Base-by-base conservation (phyloP, 2,888 invertebrate genomes). In the Lasioglossum vierecki region DNA sequence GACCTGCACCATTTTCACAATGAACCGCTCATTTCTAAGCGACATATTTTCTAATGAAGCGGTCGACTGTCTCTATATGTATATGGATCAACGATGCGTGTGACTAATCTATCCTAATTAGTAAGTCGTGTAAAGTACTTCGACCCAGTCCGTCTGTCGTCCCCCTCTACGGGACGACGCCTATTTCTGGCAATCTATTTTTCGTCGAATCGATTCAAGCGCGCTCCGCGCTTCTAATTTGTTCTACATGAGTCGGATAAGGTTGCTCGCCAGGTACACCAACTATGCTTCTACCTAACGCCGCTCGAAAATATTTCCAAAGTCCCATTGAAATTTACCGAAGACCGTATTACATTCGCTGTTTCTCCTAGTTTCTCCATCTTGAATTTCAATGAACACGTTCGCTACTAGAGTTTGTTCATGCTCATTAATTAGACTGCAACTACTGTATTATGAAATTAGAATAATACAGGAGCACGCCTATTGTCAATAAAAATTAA, bases 41-140 rank as follows among this genome's bases (percentile, higher is more conserved):
- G 18, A 26, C 66, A 79, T 18, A n/a, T 53, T 35, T 1, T 90
- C 92, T 92, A 92, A 90, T 71, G 3, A 66, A 92, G 92, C 92
- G 82, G 82, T 83, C 84, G 35, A 35, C 18, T 66, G 66, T 35
- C 35, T 84, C 87, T 89, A 89, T 84, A 53, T 53, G 53, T 53
- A 53, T n/a, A 79, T 72, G 80, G 70, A 39, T 41, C 39, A 79
- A 30, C 77, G 70, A 81, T 82, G 78, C 81, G 80, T 81, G 76
- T 79, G 66, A 35, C 85, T 88, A 88, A 82, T 82, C 82, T 76
- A 76, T 87, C 63, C 60, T 53, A 53, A 53, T 60, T 63, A 26
- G 41, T 84, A 88, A 82, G 57, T 57, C 6, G 76, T 88, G 63
- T 76, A 57, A 66, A 80, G n/a, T 44, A 82, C 76, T 35, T 75